phyloP scores from a whole-genome alignment of 2,888 invertebrate genomes.

The Papilio elwesi region DNA sequence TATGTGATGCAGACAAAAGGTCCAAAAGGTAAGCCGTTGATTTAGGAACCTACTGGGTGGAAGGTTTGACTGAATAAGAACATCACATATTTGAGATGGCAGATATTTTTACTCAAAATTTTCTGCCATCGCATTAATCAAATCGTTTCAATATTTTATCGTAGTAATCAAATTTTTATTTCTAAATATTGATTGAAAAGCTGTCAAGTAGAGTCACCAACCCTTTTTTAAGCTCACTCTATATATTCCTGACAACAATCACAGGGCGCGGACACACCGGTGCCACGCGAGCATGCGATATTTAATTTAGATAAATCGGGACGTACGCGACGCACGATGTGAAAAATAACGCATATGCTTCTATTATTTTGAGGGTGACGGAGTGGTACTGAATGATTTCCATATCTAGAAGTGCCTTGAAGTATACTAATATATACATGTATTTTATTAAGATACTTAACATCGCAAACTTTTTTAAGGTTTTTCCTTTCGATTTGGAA shows the following conservation, averaged over 20 bases:
- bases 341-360: slow-evolving; percentile 81
- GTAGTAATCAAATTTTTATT: slow-evolving; percentile 3
- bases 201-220: slow-evolving; percentile 16
- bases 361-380: slow-evolving; percentile 59
- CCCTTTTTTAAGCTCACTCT: slow-evolving; percentile 46
- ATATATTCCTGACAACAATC: slow-evolving; percentile 60
- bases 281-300: slow-evolving; percentile 76
- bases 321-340: slow-evolving; percentile 72
- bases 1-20: too few relatives aligned
- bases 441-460: too few relatives aligned
- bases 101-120: background rate
- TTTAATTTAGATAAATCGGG: slow-evolving; percentile 85
- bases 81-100: too few relatives aligned
- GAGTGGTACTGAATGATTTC: slow-evolving; percentile 29
- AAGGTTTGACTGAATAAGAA: background rate
- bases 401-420: slow-evolving; percentile 40
- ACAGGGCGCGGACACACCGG: slow-evolving; percentile 65
- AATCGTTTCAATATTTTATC: background rate
- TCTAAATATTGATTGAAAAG: slow-evolving; percentile 18
- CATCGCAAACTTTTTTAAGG: too few relatives aligned
- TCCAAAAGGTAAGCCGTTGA: too few relatives aligned
- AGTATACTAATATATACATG: background rate
- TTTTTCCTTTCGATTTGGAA: too few relatives aligned
- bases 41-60: too few relatives aligned
- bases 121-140: background rate